Evolutionary conservation across 2,888 invertebrate genomes (phyloP), one percentile per base, ranked within the genome.

Genomic region (Drosophila fulvimacula): DNA sequence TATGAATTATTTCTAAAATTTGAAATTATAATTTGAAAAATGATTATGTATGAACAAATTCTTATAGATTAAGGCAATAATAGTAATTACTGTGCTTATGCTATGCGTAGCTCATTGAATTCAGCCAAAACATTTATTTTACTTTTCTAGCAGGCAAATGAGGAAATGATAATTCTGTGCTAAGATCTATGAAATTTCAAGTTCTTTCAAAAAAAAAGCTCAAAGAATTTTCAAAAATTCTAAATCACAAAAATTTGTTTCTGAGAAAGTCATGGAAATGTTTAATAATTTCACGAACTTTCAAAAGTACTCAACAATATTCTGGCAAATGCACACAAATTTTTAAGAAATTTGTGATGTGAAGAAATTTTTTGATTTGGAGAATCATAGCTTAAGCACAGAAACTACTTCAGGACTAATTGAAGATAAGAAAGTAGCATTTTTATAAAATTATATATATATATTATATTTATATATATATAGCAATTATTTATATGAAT

Each of bases 401-500:
- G 53, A 30, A 17, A 38, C n/a, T n/a, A 1, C 38, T 13, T 55
- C 11, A 42, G 3, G n/a, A 21, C 21, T 15, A 21, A 11, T 53
- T 30, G 10, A 11, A 27, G 15, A 17, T 41, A 21, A 30, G 19
- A 32, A 39, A 11, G 21, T 27, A 36, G 36, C 30, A 46, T 10
- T n/a, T 56, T 24, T 70, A 21, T 65, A 70, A 56, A 70, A 70
- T 53, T 67, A 72, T 61, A 48, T 67, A 72, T 60, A 60, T 9
- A 52, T 67, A 72, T 48, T 67, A 72, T 60, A 60, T 9, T 48
- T 67, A 72, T 61, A 67, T n/a, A 24, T 27, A n/a, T 46, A 27
- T 57, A 44, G 52, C 24, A 66, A 72, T 72, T 60, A 61, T 53
- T 72, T 52, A 60, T 72, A n/a, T 27, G 49, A 55, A 42, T 30